Conservation (phyloP, 2,888 invertebrate species). For the Pomacea canaliculata region DNA sequence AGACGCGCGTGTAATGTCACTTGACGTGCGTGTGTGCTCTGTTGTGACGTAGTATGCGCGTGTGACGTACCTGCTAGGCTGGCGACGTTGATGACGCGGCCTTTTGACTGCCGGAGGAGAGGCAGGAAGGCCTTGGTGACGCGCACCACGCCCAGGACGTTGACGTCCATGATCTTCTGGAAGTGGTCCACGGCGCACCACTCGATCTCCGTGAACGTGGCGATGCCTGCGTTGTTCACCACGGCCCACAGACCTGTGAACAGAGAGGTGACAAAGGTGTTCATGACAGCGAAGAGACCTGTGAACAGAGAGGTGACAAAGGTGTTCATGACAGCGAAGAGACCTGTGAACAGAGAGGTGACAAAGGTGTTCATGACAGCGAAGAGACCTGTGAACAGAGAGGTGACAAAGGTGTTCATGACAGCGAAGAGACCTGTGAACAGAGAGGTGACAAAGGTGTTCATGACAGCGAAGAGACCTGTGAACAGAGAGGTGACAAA, state of each 20-base stretch:
- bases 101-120: conserved; percentile 49
- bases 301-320: too few relatives aligned
- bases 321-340: too few relatives aligned
- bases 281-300: not conserved
- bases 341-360: too few relatives aligned
- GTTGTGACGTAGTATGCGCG: not conserved
- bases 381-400: too few relatives aligned
- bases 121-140: conserved; percentile 64
- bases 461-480: too few relatives aligned
- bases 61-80: conserved; percentile 58
- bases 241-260: conserved; percentile 61
- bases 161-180: conserved; percentile 60
- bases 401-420: not conserved
- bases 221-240: conserved; percentile 65
- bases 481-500: conserved; percentile 24
- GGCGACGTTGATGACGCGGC: conserved; percentile 62
- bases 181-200: conserved; percentile 60
- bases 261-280: not conserved
- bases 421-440: too few relatives aligned
- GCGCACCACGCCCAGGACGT: conserved; percentile 61
- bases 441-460: too few relatives aligned
- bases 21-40: too few relatives aligned
- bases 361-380: too few relatives aligned
- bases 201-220: conserved; percentile 62
- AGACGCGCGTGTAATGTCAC: too few relatives aligned